Evolutionary conservation across 2,113 vertebrate species (phyloP).

Genomic region (Nothobranchius kuhntae): DNA sequence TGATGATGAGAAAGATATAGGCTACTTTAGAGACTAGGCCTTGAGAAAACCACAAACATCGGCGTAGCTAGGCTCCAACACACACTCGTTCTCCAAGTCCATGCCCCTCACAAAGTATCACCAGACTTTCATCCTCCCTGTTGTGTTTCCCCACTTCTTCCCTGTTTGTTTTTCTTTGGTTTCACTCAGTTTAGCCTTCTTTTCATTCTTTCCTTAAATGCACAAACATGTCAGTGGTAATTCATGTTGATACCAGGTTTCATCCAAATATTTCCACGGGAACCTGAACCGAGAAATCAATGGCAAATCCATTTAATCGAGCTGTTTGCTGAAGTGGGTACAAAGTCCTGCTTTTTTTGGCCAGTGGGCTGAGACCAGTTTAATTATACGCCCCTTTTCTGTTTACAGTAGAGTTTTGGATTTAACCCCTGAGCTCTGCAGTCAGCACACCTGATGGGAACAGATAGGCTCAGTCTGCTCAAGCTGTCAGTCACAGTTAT

Average conservation of each 20-base stretch:
- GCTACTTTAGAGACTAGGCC: slow-evolving; percentile 48
- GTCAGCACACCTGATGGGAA: slow-evolving; percentile 61
- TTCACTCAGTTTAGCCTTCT: slow-evolving; percentile 33
- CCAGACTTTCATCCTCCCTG: slow-evolving; percentile 23
- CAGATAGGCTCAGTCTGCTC: slow-evolving; percentile 50
- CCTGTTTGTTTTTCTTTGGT: slow-evolving; percentile 43
- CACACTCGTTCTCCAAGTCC: slow-evolving; percentile 26
- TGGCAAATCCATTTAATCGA: slow-evolving; percentile 74
- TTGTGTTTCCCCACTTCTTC: slow-evolving; percentile 11
- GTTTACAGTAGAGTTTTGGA: slow-evolving; percentile 63
- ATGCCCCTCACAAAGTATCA: slow-evolving; percentile 21
- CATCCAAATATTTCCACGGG: slow-evolving; percentile 77
- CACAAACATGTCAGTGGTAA: slow-evolving; percentile 75
- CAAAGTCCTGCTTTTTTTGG: slow-evolving; percentile 72
- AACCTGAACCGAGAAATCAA: slow-evolving; percentile 73
- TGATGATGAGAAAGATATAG: slow-evolving; percentile 44
- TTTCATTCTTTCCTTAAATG: slow-evolving; percentile 35
- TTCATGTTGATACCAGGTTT: slow-evolving; percentile 69
- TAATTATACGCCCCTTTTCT: slow-evolving; percentile 59
- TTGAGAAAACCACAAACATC: slow-evolving; percentile 69
- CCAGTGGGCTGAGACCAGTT: slow-evolving; percentile 57
- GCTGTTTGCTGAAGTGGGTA: slow-evolving; percentile 71
- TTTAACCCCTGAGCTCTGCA: slow-evolving; percentile 18
- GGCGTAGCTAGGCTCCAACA: slow-evolving; percentile 41
- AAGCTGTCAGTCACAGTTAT: slow-evolving; percentile 50